A percentile compares a stretch with the other conserved stretches of the same genome.
Evolutionary conservation across 2,888 invertebrate species (phyloP).

Genomic region (Druceiella hillmani): DNA sequence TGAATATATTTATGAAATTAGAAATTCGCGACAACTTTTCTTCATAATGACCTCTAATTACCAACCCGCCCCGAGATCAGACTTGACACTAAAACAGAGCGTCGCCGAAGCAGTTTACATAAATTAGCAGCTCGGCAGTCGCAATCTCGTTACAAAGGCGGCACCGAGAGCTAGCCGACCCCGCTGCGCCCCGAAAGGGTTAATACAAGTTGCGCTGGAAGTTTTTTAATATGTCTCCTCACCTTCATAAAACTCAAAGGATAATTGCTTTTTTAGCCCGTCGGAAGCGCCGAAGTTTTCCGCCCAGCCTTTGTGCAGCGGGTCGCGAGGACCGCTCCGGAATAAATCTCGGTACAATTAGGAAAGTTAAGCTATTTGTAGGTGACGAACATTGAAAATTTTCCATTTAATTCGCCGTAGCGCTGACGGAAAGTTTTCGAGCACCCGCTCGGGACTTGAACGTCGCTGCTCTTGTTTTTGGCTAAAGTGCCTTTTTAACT

Average conservation of each 20-base stretch:
- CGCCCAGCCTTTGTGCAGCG: no score
- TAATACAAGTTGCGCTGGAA: conserved; percentile 46
- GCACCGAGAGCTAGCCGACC: no score
- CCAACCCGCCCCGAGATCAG: no score
- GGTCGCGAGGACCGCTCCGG: conserved; percentile 3
- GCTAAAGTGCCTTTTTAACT: no score
- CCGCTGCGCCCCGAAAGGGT: conserved; percentile 28
- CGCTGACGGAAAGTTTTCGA: no score
- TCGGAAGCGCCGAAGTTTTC: conserved; percentile 31
- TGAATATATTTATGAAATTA: no score
- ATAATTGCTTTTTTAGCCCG: conserved; percentile 47
- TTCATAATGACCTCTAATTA: no score
- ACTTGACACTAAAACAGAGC: no score
- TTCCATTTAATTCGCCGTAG: conserved; percentile 22
- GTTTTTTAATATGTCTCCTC: conserved; percentile 32
- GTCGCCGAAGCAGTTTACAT: conserved; percentile 50
- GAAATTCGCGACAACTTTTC: no score
- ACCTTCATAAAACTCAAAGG: conserved; percentile 46
- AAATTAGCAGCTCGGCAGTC: conserved; percentile 33
- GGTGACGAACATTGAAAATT: conserved; percentile 23
- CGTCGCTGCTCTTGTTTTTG: no score
- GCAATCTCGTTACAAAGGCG: no score
- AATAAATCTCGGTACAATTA: conserved; percentile 40
- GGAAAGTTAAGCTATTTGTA: conserved; percentile 32
- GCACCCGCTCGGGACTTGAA: no score